Conservation (phyloP, 2,113 vertebrate species). For the Campylorhamphus procurvoides region DNA sequence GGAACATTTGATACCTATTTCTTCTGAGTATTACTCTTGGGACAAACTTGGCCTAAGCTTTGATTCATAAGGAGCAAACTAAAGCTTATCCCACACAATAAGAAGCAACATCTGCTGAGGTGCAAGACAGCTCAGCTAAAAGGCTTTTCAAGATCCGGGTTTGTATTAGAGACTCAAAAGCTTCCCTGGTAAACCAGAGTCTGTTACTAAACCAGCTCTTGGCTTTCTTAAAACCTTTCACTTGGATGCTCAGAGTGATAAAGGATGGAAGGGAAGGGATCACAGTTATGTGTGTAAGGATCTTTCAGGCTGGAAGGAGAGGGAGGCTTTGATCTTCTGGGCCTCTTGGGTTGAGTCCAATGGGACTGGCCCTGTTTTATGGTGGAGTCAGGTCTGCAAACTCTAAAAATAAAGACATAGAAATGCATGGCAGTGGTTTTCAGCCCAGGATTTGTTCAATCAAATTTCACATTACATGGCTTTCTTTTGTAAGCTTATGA, state of each 20-base stretch:
- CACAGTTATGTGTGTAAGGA: not conserved
- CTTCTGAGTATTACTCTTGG: not conserved
- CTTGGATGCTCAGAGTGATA: not conserved
- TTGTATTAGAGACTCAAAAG: not conserved
- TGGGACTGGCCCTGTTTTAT: too few relatives aligned
- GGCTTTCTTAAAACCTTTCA: not conserved
- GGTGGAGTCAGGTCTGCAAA: not conserved
- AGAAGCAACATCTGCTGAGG: fast-evolving
- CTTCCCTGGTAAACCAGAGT: not conserved
- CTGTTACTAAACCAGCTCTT: not conserved
- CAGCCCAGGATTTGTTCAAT: not conserved
- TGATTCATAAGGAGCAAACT: not conserved
- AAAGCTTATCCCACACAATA: not conserved
- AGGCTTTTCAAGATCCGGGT: not conserved
- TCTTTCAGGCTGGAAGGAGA: not conserved
- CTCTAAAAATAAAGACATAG: not conserved
- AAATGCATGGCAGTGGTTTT: not conserved
- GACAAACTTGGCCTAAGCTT: not conserved
- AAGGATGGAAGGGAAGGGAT: not conserved
- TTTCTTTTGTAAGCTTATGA: not conserved
- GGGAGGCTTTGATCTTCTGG: not conserved
- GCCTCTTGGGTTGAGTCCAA: not conserved
- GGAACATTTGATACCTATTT: not conserved
- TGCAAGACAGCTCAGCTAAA: not conserved
- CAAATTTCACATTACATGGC: not conserved